Conservation (phyloP, 2,797 vertebrate species). For the Lacerta viridis region DNA sequence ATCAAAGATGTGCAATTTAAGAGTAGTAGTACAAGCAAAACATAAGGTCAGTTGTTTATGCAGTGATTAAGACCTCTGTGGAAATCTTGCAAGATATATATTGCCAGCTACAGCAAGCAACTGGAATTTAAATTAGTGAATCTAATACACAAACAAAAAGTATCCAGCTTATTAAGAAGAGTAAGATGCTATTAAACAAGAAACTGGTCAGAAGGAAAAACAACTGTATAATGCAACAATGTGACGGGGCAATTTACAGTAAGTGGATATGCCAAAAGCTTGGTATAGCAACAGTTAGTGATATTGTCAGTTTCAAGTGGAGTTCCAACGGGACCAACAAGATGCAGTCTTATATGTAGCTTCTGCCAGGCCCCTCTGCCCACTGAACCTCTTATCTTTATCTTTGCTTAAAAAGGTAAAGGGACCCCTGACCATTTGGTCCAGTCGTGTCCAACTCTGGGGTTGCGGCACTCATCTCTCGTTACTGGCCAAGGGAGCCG, state of each 20-base stretch:
- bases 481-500: too few relatives aligned
- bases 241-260: neutral
- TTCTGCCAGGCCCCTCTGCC: neutral
- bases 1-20: slow-evolving; percentile 6
- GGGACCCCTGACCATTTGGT: too few relatives aligned
- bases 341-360: neutral
- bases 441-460: too few relatives aligned
- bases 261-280: neutral
- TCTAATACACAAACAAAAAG: neutral
- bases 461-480: too few relatives aligned
- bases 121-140: neutral
- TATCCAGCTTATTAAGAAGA: neutral
- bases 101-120: neutral
- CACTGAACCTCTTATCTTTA: neutral
- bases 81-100: slow-evolving; percentile 1
- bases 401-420: neutral
- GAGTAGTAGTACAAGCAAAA: neutral
- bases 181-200: neutral
- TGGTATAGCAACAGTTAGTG: neutral
- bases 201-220: neutral
- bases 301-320: neutral
- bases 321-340: neutral
- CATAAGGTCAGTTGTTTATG: neutral
- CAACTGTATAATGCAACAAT: slow-evolving; percentile 3
- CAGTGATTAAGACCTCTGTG: neutral